Evolutionary conservation across 2,797 vertebrate species (phyloP).

Genomic region (Hyperoplus lanceolatus): DNA sequence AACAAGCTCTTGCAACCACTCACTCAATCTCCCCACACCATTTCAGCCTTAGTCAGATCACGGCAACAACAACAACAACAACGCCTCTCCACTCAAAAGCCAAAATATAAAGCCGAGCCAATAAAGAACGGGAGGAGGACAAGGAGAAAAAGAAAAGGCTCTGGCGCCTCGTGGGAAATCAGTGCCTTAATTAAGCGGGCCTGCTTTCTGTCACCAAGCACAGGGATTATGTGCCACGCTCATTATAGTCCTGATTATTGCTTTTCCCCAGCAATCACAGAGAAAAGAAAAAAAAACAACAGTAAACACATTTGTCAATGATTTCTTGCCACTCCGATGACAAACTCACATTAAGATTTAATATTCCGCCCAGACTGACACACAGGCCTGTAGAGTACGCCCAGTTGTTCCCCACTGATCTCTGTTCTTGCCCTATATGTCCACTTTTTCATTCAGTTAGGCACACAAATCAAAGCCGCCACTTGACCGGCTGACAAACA

Average conservation of each 20-base stretch:
- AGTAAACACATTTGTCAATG: constrained; percentile 77
- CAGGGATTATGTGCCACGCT: constrained; percentile 73
- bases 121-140: constrained; percentile 56
- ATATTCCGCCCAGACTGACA: constrained; percentile 38
- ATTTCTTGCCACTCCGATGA: constrained; percentile 72
- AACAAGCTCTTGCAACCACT: background rate
- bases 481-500: constrained; percentile 27
- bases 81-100: constrained; percentile 31
- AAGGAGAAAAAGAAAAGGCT: constrained; percentile 40
- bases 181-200: constrained; percentile 82
- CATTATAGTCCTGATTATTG: constrained; percentile 83
- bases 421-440: background rate
- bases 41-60: constrained; percentile 37
- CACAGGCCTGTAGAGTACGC: background rate
- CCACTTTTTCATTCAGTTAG: constrained; percentile 13
- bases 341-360: constrained; percentile 60
- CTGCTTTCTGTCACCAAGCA: constrained; percentile 79
- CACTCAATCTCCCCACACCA: background rate
- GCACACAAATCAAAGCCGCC: constrained; percentile 19
- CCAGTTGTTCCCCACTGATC: background rate
- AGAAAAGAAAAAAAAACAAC: constrained; percentile 65
- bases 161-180: constrained; percentile 82
- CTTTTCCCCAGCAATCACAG: constrained; percentile 74
- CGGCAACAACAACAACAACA: background rate
- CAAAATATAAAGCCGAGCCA: constrained; percentile 54